These are phyloP conservation scores for Balaeniceps rex DNA, from an alignment of 2,113 vertebrate genomes.

Conservation along the genomic window DNA sequence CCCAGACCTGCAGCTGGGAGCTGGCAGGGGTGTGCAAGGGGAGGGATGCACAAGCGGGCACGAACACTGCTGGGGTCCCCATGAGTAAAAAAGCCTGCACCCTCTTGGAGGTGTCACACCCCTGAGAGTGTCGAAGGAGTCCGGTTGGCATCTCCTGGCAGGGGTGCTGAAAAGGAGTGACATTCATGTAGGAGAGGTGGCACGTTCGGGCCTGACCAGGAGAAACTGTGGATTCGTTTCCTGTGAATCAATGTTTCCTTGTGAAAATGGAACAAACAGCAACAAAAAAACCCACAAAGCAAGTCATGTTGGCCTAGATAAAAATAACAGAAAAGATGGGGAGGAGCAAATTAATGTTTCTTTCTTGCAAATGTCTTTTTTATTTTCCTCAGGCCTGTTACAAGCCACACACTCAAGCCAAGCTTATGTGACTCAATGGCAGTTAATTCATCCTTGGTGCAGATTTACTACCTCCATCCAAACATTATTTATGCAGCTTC, in stretches of 20 bases:
- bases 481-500: slow-evolving; percentile 55
- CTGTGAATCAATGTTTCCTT: background rate
- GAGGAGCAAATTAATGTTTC: slow-evolving; percentile 23
- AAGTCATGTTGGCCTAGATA: background rate
- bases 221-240: background rate
- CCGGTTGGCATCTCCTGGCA: background rate
- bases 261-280: background rate
- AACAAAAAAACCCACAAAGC: background rate
- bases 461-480: slow-evolving; percentile 56
- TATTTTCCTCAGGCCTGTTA: slow-evolving; percentile 45
- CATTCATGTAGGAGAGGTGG: background rate
- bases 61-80: rapidly evolving
- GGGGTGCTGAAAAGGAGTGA: background rate
- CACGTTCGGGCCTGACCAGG: background rate
- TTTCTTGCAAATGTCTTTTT: slow-evolving; percentile 32
- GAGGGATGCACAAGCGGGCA: background rate
- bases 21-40: background rate
- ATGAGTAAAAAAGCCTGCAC: background rate
- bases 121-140: background rate
- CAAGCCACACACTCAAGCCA: slow-evolving; percentile 19
- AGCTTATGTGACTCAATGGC: slow-evolving; percentile 30
- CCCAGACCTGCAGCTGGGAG: background rate
- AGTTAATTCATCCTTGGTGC: slow-evolving; percentile 54
- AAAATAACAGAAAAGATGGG: background rate
- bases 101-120: background rate